Base-by-base conservation (phyloP, 2,797 vertebrate species). In the Podargus strigoides region DNA sequence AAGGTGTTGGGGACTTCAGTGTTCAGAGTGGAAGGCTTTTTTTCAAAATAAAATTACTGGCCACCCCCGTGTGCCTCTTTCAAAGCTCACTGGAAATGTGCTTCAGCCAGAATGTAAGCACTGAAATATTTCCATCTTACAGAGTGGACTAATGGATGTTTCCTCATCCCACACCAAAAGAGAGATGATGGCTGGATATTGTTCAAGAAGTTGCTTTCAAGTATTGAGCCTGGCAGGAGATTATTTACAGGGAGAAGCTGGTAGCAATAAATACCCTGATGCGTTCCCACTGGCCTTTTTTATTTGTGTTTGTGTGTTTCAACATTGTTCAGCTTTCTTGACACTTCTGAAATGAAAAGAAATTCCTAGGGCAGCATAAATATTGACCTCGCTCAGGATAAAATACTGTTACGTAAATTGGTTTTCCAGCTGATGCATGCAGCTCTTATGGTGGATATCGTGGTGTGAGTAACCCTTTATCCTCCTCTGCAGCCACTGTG, bases 401-500 rank as follows among this genome's bases (percentile, higher is more conserved):
- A 46, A 72, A 58, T 39, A 14, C 32, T 24, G 5, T 6, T 34
- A 4, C 3, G 1, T 36, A 19, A 46, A 19, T 62, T 27, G 74
- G 12, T 87, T 94, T 93, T 91, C 37, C 55, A 37, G 4, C 34
- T 24, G 50, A 66, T 75, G 53, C 36, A 3, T 47, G 3, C 23
- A 13, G 2, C 6, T 47, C 39, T 24, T 9, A 1, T 0, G 62
- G 60, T 28, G 39, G 24, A 4, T 50, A 4, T n/a, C 49, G 24
- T 26, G 55, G 4, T 1, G 22, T 5, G 32, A 39, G 67, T 5
- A 37, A 26, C 80, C 58, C 36, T 14, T 14, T 10, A 12, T 28
- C n/a, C 47, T 80, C 4, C 9, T 27, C 34, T 12, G 0, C 6
- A 30, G 49, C 44, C 9, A 0, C 3, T 11, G 58, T 19, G 49